A percentile compares a stretch with the other conserved stretches of the same genome.
These are phyloP conservation scores for Odontamblyopus lacepedii DNA, from an alignment of 2,797 vertebrate species.

Conservation along the genomic window DNA sequence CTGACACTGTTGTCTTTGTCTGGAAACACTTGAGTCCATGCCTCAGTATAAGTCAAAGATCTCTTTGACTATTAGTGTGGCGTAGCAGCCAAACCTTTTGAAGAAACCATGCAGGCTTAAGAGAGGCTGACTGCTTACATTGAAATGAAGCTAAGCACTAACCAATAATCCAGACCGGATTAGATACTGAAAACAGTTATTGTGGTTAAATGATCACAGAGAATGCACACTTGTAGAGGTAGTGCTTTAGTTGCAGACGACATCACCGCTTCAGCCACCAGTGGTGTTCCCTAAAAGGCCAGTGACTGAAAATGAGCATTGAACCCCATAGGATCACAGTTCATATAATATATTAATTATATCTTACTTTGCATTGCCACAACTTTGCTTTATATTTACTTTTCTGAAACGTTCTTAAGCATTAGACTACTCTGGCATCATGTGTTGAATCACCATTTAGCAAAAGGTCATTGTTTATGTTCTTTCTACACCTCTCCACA, in stretches of 20 bases:
- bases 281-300: neutral
- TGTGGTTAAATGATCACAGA: neutral
- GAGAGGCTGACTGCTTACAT: slow-evolving; percentile 25
- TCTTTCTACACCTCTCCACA: slow-evolving; percentile 60
- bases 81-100: slow-evolving; percentile 28
- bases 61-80: slow-evolving; percentile 10
- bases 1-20: neutral
- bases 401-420: neutral
- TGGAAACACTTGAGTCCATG: slow-evolving; percentile 9
- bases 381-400: neutral
- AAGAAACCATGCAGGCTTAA: slow-evolving; percentile 23
- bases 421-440: neutral
- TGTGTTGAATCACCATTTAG: neutral
- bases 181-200: slow-evolving; percentile 16
- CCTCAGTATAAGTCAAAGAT: slow-evolving; percentile 17
- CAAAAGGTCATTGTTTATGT: slow-evolving; percentile 69
- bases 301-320: neutral
- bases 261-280: neutral
- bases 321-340: neutral
- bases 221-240: neutral
- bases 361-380: slow-evolving; percentile 9
- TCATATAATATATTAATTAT: slow-evolving; percentile 8
- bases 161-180: slow-evolving; percentile 16
- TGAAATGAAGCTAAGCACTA: slow-evolving; percentile 34
- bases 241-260: neutral